Conservation (phyloP, 1,140 invertebrate species). For the Formica exsecta region DNA sequence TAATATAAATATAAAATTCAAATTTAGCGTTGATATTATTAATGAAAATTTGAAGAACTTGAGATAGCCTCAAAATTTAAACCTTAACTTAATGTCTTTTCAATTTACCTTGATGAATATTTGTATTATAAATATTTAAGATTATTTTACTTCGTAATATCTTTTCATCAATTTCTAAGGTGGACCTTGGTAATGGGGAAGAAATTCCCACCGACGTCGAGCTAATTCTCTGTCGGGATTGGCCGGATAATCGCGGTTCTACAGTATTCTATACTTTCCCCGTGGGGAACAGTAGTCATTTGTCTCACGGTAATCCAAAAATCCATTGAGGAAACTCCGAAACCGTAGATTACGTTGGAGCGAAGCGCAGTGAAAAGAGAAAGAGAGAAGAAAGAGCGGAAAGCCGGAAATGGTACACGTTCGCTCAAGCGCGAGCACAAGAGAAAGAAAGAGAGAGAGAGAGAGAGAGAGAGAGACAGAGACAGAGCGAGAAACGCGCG, state of each 20-base stretch:
- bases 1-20: background rate
- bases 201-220: conserved; percentile 54
- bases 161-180: conserved; percentile 48
- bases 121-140: conserved; percentile 46
- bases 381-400: conserved; percentile 28
- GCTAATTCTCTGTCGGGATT: conserved; percentile 60
- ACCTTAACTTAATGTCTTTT: conserved; percentile 7
- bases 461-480: background rate
- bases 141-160: conserved; percentile 30
- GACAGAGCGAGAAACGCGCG: background rate
- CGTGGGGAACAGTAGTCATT: conserved; percentile 60
- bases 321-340: conserved; percentile 64
- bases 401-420: conserved; percentile 34
- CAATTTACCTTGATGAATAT: conserved; percentile 40
- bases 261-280: conserved; percentile 57
- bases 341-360: conserved; percentile 52
- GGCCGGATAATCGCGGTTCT: conserved; percentile 59
- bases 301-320: conserved; percentile 61
- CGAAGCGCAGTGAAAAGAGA: conserved; percentile 18
- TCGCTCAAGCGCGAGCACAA: background rate
- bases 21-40: background rate
- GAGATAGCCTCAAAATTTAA: background rate
- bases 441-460: background rate
- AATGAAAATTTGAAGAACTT: background rate
- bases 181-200: conserved; percentile 38